Conservation (phyloP, 2,113 vertebrate genomes). For the Saguinus imperator region DNA sequence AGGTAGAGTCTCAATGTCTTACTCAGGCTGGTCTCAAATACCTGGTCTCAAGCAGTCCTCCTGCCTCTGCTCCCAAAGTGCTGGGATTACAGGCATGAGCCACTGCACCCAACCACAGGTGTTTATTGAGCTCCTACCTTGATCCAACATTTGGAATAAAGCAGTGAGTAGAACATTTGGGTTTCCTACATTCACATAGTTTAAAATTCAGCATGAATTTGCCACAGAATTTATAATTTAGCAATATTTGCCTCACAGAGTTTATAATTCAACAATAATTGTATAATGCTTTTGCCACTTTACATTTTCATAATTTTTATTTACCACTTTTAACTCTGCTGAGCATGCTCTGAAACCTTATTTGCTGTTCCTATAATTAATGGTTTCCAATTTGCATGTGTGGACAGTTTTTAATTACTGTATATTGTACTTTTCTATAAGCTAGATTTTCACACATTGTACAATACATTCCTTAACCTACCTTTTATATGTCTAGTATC, state of each 20-base stretch:
- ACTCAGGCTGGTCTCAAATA: no score
- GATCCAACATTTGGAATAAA: background rate
- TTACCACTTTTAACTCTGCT: background rate
- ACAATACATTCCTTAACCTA: background rate
- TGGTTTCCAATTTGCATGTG: background rate
- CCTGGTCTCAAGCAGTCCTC: no score
- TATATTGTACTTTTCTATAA: background rate
- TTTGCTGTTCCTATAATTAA: background rate
- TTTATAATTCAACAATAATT: background rate
- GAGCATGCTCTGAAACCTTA: background rate
- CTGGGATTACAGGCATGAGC: no score
- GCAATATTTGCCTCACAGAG: background rate
- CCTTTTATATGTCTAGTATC: background rate
- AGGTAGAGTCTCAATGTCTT: no score
- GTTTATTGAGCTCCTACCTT: background rate
- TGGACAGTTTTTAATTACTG: conserved; percentile 44
- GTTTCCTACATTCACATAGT: background rate
- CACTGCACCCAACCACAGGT: background rate
- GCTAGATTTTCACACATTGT: background rate
- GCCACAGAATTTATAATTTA: background rate
- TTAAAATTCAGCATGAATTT: background rate
- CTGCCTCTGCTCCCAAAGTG: no score
- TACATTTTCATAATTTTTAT: background rate
- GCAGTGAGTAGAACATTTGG: background rate
- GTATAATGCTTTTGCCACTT: background rate